Evolutionary conservation across 2,797 vertebrate species (phyloP).

Genomic region (Echeneis naucrates): DNA sequence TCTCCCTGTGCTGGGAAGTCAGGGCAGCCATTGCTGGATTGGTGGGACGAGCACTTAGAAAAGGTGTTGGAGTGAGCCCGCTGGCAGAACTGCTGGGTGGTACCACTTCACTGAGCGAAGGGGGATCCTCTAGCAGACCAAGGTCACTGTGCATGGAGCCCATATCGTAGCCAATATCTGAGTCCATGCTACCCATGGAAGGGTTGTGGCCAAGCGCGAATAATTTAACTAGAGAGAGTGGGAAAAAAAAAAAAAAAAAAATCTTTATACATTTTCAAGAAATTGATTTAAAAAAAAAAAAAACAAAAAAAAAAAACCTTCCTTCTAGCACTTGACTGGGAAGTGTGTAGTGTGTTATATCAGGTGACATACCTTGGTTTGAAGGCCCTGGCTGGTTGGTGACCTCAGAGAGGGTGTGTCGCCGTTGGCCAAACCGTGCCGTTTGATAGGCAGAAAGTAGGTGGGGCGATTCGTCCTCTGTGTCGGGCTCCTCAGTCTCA

Average conservation of each 20-base stretch:
- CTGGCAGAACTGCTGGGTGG: conserved; percentile 81
- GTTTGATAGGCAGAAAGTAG: conserved; percentile 92
- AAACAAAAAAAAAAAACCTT: background rate
- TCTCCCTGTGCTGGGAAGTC: conserved; percentile 90
- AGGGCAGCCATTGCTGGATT: conserved; percentile 94
- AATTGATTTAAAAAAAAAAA: too few relatives aligned
- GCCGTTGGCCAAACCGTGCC: conserved; percentile 90
- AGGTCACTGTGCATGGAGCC: conserved; percentile 92
- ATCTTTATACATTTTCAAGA: background rate
- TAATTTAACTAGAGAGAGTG: conserved; percentile 90
- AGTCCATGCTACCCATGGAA: conserved; percentile 92
- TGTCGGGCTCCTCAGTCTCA: conserved; percentile 91
- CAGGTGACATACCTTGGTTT: conserved; percentile 83
- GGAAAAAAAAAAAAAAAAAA: background rate
- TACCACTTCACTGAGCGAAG: conserved; percentile 88
- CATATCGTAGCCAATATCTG: conserved; percentile 91
- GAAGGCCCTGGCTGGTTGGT: conserved; percentile 90
- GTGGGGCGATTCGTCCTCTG: conserved; percentile 90
- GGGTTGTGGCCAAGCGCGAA: conserved; percentile 91
- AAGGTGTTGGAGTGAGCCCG: conserved; percentile 82
- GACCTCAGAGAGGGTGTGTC: conserved; percentile 97
- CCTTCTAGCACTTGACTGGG: background rate
- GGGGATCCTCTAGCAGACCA: conserved; percentile 89
- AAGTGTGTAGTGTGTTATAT: background rate
- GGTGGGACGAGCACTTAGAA: conserved; percentile 89